These are phyloP conservation scores for Daphoenositta chrysoptera DNA, from an alignment of 2,113 vertebrate genomes.

Conservation along the genomic window DNA sequence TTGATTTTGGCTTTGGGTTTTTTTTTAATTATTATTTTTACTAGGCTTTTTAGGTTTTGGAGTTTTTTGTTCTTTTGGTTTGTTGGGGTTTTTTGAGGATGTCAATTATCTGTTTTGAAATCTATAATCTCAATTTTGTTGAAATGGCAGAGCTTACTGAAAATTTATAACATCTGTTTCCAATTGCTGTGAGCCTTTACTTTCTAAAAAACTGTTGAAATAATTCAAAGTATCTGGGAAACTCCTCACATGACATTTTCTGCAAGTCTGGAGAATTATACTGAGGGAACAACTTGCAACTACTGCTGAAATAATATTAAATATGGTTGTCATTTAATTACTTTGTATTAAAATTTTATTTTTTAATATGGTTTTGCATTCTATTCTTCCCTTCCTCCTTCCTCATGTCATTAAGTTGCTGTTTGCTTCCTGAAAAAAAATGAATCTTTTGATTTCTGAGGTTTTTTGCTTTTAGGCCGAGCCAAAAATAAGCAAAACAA, in stretches of 20 bases:
- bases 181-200: not conserved
- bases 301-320: not conserved
- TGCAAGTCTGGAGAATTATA: not conserved
- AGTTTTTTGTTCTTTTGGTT: not conserved
- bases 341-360: not conserved
- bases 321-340: not conserved
- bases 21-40: not conserved
- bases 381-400: not conserved
- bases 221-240: not conserved
- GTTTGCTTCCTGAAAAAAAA: not conserved
- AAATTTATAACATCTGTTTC: not conserved
- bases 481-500: not conserved
- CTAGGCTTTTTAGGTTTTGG: rapidly evolving
- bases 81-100: not conserved
- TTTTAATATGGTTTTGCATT: not conserved
- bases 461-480: not conserved
- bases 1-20: rapidly evolving
- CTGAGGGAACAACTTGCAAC: not conserved
- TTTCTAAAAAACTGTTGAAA: not conserved
- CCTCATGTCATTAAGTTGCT: not conserved
- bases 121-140: not conserved
- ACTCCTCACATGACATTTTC: not conserved
- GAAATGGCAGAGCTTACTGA: not conserved
- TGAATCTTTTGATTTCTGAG: not conserved
- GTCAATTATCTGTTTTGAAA: not conserved